phyloP scores from a whole-genome alignment of 2,888 invertebrate species.

The Nomada ruficornis region DNA sequence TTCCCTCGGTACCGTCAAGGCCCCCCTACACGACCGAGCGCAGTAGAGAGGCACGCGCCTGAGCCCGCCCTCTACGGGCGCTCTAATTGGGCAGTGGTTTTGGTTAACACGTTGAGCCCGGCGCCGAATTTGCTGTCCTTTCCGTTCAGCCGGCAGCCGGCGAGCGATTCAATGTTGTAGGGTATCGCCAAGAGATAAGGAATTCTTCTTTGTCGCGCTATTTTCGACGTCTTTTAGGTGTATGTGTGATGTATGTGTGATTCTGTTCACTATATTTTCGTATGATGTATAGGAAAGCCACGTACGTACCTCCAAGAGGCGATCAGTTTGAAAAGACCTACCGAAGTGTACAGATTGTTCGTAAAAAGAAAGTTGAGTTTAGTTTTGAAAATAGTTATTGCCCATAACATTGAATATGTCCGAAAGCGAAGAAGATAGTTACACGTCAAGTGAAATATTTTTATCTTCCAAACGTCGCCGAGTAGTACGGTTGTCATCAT shows the following conservation, averaged over 20 bases:
- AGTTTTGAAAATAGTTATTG: constrained; percentile 47
- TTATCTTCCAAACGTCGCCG: neutral
- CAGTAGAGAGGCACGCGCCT: too few species aligned
- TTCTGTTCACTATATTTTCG: constrained; percentile 11
- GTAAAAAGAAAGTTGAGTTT: constrained; percentile 14
- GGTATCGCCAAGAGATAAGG: constrained; percentile 18
- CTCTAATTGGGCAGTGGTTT: neutral
- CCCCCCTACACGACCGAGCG: too few species aligned
- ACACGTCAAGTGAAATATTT: constrained; percentile 3
- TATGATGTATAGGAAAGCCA: constrained; percentile 17
- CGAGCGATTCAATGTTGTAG: constrained; percentile 19
- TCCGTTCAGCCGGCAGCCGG: too few species aligned
- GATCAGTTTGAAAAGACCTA: constrained; percentile 35
- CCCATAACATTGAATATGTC: constrained; percentile 48
- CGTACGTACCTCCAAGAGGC: constrained; percentile 21
- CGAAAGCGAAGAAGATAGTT: constrained; percentile 36
- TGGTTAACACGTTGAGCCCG: neutral
- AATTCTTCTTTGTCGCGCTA: neutral
- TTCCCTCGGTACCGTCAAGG: too few species aligned
- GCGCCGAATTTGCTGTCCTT: too few species aligned
- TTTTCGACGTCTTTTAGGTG: too few species aligned
- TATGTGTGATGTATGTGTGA: neutral
- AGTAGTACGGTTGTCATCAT: too few species aligned
- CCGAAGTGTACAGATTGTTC: constrained; percentile 32
- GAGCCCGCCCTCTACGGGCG: too few species aligned